Conservation (phyloP, 2,888 invertebrate genomes). For the Epistrophella euchroma region DNA sequence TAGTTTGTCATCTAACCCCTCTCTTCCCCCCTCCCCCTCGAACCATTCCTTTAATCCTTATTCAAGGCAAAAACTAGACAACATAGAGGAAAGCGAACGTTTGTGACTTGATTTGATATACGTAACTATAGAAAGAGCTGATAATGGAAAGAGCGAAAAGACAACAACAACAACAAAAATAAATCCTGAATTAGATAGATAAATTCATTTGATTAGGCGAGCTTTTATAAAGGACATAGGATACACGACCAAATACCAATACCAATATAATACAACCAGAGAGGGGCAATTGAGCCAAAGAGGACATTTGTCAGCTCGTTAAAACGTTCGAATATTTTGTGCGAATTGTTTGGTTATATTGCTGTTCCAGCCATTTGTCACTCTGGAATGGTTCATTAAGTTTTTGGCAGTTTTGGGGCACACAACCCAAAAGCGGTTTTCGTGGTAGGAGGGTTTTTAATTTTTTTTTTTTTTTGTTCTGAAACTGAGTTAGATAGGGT, state of each 20-base stretch:
- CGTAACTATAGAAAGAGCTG: not conserved
- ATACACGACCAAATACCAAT: not conserved
- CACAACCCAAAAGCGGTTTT: conserved; percentile 48
- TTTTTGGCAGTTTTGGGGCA: conserved; percentile 74
- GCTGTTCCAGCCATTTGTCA: conserved; percentile 73
- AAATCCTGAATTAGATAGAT: conserved; percentile 71
- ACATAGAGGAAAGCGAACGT: conserved; percentile 11
- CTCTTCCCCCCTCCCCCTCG: not conserved
- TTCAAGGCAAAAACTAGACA: not conserved
- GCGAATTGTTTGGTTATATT: conserved; percentile 75
- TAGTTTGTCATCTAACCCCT: not conserved
- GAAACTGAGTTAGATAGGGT: not conserved
- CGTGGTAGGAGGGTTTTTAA: conserved; percentile 1
- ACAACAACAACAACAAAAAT: conserved; percentile 15
- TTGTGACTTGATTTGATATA: not conserved
- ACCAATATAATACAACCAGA: no score
- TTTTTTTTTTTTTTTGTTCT: not conserved
- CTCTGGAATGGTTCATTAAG: conserved; percentile 74
- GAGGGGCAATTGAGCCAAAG: conserved; percentile 60
- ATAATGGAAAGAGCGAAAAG: not conserved
- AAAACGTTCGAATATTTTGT: conserved; percentile 73
- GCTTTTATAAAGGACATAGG: conserved; percentile 55
- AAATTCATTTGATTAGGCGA: conserved; percentile 71
- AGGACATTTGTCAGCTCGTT: conserved; percentile 75
- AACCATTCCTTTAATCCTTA: conserved; percentile 22